Percentiles rank a stretch among this genome's conserved stretches.
phyloP scores from a whole-genome alignment of 1,140 invertebrate species.

The Periplaneta americana region DNA sequence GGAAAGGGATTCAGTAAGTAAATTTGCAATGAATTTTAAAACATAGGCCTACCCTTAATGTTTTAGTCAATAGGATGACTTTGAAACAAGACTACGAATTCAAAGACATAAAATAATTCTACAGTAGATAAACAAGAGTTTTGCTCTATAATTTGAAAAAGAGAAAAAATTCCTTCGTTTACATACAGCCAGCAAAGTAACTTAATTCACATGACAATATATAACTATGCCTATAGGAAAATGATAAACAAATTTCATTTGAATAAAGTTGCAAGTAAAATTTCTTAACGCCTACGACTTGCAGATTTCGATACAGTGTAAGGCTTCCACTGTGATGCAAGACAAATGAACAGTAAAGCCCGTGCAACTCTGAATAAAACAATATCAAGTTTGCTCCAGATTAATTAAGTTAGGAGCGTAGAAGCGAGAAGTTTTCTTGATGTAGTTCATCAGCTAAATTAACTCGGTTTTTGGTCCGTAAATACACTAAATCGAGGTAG shows the following conservation, averaged over 20 bases:
- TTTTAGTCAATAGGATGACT: too few relatives aligned
- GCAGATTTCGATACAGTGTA: too few relatives aligned
- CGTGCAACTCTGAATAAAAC: background rate
- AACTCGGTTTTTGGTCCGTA: background rate
- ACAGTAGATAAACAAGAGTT: too few relatives aligned
- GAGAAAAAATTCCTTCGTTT: too few relatives aligned
- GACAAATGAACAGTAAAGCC: background rate
- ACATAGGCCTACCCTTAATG: too few relatives aligned
- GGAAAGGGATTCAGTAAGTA: too few relatives aligned
- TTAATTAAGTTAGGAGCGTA: background rate
- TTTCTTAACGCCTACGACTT: background rate
- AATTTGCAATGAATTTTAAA: too few relatives aligned
- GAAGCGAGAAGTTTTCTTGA: background rate
- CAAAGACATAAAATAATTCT: too few relatives aligned
- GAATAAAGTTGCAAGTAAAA: background rate
- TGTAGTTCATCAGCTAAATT: background rate
- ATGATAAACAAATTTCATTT: background rate
- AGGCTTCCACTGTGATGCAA: background rate
- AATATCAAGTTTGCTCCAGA: background rate
- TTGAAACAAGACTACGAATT: too few relatives aligned
- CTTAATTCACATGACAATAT: too few relatives aligned
- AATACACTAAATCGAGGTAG: background rate
- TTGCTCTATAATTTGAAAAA: too few relatives aligned
- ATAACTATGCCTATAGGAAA: background rate
- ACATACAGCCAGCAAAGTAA: too few relatives aligned